These are phyloP conservation scores for Noctua janthe DNA, from an alignment of 2,888 invertebrate species.

Conservation along the genomic window DNA sequence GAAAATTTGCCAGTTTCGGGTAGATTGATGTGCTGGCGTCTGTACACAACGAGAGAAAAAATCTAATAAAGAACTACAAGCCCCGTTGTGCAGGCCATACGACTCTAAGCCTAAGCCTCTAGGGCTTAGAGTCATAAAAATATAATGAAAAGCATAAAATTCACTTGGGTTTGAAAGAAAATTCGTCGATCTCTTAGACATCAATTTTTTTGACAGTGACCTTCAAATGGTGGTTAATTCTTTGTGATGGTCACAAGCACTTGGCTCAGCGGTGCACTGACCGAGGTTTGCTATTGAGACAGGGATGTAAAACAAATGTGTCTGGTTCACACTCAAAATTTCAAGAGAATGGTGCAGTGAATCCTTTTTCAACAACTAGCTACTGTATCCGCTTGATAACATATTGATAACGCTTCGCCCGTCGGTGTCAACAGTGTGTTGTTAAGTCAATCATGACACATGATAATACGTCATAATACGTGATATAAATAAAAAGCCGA, in stretches of 20 bases:
- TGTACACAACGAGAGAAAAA: not conserved
- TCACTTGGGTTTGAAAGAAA: not conserved
- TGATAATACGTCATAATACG: conserved; percentile 1
- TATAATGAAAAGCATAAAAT: not conserved
- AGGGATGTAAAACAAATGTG: not conserved
- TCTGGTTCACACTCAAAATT: not conserved
- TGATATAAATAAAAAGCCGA: conserved; percentile 16
- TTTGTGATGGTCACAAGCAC: not conserved
- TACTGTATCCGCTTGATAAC: not conserved
- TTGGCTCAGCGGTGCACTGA: not conserved
- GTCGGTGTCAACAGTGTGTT: not conserved
- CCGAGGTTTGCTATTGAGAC: not conserved
- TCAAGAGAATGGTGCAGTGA: not conserved
- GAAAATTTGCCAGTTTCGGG: no score
- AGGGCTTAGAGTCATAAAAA: not conserved
- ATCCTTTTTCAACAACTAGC: not conserved
- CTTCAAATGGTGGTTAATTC: not conserved
- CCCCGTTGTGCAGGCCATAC: no score
- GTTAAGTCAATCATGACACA: not conserved
- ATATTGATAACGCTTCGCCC: not conserved
- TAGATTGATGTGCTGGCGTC: no score
- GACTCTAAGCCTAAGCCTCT: not conserved
- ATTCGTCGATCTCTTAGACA: not conserved
- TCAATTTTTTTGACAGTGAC: not conserved
- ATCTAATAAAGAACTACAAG: not conserved